Percentiles rank a stretch among this genome's conserved stretches.
phyloP scores from a whole-genome alignment of 2,797 vertebrate species.

The Agapornis canus region DNA sequence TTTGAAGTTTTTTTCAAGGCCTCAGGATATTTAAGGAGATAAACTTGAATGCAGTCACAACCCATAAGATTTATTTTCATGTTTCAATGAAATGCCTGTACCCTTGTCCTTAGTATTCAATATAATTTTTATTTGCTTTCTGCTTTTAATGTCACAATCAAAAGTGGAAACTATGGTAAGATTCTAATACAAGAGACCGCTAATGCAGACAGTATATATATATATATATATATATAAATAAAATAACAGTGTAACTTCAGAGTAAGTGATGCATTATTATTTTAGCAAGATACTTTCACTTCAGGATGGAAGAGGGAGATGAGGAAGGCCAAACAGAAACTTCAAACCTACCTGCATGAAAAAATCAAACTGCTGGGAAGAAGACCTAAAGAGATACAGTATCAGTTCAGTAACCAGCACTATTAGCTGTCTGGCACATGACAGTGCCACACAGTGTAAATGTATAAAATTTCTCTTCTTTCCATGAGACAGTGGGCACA shows the following conservation, averaged over 20 bases:
- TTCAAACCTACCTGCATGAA: not conserved
- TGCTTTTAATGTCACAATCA: not conserved
- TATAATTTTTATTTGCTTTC: not conserved
- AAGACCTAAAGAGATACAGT: not conserved
- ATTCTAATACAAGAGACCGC: not conserved
- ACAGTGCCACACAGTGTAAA: not conserved
- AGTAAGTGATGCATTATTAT: not conserved
- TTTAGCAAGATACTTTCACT: not conserved
- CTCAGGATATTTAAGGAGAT: not conserved
- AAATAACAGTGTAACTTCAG: not conserved
- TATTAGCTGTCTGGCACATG: fast-evolving
- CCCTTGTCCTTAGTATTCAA: not conserved
- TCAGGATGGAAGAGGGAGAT: not conserved
- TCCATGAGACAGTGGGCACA: not conserved
- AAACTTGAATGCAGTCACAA: not conserved
- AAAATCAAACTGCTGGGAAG: not conserved
- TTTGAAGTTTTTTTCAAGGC: not conserved
- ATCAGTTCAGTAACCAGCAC: not conserved
- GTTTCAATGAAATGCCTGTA: not conserved
- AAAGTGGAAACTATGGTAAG: not conserved
- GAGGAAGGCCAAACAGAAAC: not conserved
- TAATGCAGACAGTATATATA: not conserved
- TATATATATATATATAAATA: no score
- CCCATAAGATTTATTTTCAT: not conserved
- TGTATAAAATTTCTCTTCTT: not conserved